Conservation (phyloP, 2,113 vertebrate genomes). For the Colaptes auratus region DNA sequence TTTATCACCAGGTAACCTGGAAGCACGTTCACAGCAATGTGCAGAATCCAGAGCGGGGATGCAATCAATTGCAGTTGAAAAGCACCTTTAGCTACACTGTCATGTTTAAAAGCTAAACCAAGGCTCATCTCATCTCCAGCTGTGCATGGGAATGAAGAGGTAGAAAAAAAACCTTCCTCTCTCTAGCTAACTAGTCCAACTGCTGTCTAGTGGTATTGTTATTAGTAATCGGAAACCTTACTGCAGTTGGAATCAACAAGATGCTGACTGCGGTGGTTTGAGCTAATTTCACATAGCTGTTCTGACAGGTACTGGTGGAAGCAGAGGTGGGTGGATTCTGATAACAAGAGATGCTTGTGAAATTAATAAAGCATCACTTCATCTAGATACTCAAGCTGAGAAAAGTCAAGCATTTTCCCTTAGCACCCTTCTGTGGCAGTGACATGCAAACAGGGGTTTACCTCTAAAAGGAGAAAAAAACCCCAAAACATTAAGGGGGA, state of each 20-base stretch:
- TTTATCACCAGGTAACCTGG: neutral
- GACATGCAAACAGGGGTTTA: neutral
- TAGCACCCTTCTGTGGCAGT: neutral
- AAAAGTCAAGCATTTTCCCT: neutral
- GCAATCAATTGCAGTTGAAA: neutral
- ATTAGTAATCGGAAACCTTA: neutral
- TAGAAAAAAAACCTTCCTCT: constrained; percentile 4
- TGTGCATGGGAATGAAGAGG: neutral
- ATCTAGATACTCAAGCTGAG: neutral
- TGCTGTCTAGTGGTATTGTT: neutral
- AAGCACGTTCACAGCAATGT: neutral
- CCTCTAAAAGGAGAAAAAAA: neutral
- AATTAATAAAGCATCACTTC: neutral
- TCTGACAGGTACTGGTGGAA: neutral
- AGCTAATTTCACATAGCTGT: neutral
- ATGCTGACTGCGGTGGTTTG: neutral
- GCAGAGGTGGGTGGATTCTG: neutral
- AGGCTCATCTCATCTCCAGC: neutral
- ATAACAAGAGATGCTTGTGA: neutral
- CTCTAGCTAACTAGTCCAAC: neutral
- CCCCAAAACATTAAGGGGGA: neutral
- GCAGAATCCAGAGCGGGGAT: neutral
- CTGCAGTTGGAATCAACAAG: neutral
- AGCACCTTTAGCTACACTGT: neutral
- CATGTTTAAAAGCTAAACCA: neutral